A percentile compares a stretch with the other conserved stretches of the same genome.
These are phyloP conservation scores for Aphaenogaster floridana DNA, from an alignment of 1,140 invertebrate genomes.

Conservation along the genomic window DNA sequence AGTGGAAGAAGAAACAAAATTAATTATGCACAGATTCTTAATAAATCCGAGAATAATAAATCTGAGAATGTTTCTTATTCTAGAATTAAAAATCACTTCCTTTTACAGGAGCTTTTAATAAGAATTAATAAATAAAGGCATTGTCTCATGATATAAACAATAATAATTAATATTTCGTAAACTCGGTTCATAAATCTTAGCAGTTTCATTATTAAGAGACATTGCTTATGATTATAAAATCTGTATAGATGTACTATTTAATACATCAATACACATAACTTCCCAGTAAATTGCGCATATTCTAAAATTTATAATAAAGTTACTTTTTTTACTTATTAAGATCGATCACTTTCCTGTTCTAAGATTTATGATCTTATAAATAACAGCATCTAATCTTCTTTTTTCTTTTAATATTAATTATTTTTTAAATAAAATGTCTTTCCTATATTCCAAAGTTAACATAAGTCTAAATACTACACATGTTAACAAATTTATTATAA, in stretches of 20 bases:
- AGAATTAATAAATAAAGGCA: slow-evolving; percentile 52
- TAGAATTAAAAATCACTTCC: slow-evolving; percentile 40
- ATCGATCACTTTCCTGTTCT: neutral
- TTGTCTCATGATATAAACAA: neutral
- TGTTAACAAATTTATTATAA: neutral
- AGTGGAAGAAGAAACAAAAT: neutral
- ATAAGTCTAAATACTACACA: neutral
- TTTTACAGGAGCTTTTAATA: slow-evolving; percentile 48
- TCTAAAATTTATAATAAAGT: slow-evolving; percentile 4
- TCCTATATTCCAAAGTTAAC: neutral
- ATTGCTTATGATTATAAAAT: neutral
- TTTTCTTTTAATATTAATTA: neutral
- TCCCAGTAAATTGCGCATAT: neutral
- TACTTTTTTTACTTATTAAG: neutral
- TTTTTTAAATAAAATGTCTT: neutral
- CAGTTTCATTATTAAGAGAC: neutral
- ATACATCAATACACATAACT: neutral
- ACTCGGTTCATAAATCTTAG: neutral
- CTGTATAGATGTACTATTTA: neutral
- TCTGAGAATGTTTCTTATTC: slow-evolving; percentile 34
- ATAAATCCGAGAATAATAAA: neutral
- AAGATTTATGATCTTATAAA: neutral
- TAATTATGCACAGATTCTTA: slow-evolving; percentile 39
- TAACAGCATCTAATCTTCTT: neutral
- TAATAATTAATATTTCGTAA: slow-evolving; percentile 22